Conservation (phyloP, 2,888 invertebrate species). For the Altica lythri region DNA sequence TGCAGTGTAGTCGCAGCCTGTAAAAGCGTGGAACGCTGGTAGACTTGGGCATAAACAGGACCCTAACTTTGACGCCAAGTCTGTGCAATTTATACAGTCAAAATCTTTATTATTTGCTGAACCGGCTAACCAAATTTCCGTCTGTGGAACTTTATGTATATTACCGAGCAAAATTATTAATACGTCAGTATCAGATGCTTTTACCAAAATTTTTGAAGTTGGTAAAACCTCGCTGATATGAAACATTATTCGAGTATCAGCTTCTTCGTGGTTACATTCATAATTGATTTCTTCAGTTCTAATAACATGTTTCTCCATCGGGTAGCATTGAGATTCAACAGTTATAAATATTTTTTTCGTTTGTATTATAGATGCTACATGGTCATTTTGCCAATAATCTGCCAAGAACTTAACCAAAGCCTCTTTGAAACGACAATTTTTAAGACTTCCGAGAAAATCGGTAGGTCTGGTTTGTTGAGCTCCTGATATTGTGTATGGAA, state of each 20-base stretch:
- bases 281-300: slow-evolving; percentile 38
- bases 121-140: slow-evolving; percentile 38
- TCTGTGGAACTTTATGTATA: slow-evolving; percentile 38
- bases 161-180: slow-evolving; percentile 42
- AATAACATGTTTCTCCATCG: slow-evolving; percentile 16
- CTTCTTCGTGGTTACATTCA: slow-evolving; percentile 42
- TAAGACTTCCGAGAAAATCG: no score
- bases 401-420: slow-evolving; percentile 26
- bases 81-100: slow-evolving; percentile 37
- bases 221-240: slow-evolving; percentile 33
- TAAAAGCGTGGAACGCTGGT: slow-evolving; percentile 44
- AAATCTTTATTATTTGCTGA: slow-evolving; percentile 28
- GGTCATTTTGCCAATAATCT: slow-evolving; percentile 41
- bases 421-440: no score
- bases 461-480: no score
- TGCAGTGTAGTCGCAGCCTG: slow-evolving; percentile 44
- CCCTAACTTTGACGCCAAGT: slow-evolving; percentile 39
- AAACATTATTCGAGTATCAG: slow-evolving; percentile 38
- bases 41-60: slow-evolving; percentile 33
- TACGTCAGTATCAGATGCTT: slow-evolving; percentile 34
- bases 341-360: slow-evolving; percentile 37
- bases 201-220: slow-evolving; percentile 40
- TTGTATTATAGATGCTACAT: slow-evolving; percentile 38
- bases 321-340: slow-evolving; percentile 26
- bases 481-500: no score